phyloP scores from a whole-genome alignment of 2,888 invertebrate species.

The Aleiodes alternator region DNA sequence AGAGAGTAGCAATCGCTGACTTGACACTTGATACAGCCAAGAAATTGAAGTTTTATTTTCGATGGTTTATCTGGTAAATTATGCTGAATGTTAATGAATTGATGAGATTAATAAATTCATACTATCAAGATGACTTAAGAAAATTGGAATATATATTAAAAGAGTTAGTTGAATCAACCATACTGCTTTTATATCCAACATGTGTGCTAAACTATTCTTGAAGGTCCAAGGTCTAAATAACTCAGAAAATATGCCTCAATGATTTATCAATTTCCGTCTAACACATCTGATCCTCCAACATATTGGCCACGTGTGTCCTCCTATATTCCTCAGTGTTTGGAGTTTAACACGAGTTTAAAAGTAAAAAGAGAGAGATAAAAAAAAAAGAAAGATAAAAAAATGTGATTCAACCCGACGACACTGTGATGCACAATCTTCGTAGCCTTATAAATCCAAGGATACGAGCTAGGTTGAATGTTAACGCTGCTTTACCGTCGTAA shows the following conservation, averaged over 20 bases:
- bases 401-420: conserved; percentile 12
- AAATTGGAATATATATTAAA: too few relatives aligned
- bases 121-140: too few relatives aligned
- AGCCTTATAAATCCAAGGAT: conserved; percentile 33
- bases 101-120: too few relatives aligned
- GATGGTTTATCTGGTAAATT: too few relatives aligned
- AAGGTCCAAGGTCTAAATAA: background rate
- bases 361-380: background rate
- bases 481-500: conserved; percentile 42
- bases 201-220: too few relatives aligned
- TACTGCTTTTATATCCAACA: too few relatives aligned
- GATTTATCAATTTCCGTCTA: conserved; percentile 31
- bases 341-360: conserved; percentile 8
- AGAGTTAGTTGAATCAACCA: too few relatives aligned
- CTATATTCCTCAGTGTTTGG: conserved; percentile 25
- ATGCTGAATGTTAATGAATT: too few relatives aligned
- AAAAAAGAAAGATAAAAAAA: conserved; percentile 5
- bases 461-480: conserved; percentile 40
- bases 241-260: conserved; percentile 8
- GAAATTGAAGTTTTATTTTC: too few relatives aligned
- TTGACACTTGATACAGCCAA: too few relatives aligned
- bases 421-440: conserved; percentile 32
- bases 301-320: conserved; percentile 28
- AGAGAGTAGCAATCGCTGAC: too few relatives aligned
- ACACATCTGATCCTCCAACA: conserved; percentile 27